Percentiles rank a stretch among this genome's conserved stretches.
Evolutionary conservation across 2,113 vertebrate species (phyloP).

Genomic region (Ceyx melanurus): DNA sequence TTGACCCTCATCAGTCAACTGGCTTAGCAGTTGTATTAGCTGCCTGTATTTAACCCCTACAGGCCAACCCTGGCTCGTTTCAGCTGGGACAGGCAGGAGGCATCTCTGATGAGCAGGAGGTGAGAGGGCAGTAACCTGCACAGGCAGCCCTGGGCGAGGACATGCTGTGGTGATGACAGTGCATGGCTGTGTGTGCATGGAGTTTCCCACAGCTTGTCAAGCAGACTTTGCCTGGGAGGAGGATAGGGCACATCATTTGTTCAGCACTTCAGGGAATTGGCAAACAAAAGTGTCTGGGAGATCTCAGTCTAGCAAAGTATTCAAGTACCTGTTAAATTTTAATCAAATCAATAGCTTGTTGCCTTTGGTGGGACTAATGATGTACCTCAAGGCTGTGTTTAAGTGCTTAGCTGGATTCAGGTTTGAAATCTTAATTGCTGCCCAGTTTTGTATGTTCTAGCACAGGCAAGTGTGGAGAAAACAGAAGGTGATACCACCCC

Average conservation of each 20-base stretch:
- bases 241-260: neutral
- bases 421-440: neutral
- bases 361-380: neutral
- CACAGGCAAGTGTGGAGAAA: neutral
- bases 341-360: slow-evolving; percentile 21
- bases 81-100: neutral
- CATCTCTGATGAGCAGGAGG: neutral
- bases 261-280: neutral
- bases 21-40: neutral
- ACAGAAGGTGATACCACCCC: neutral
- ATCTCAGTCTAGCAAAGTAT: neutral
- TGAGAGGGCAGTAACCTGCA: neutral
- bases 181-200: rapidly evolving
- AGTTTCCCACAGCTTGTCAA: neutral
- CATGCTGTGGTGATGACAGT: rapidly evolving
- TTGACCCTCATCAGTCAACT: neutral
- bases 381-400: neutral
- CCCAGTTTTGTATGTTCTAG: neutral
- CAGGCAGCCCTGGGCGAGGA: rapidly evolving
- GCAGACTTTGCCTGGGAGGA: neutral
- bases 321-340: slow-evolving; percentile 1
- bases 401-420: neutral
- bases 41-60: neutral
- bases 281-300: neutral
- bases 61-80: neutral